Evolutionary conservation across 2,888 invertebrate species (phyloP), one percentile per base, ranked within the genome.

Genomic region (Phaedon cochleariae): DNA sequence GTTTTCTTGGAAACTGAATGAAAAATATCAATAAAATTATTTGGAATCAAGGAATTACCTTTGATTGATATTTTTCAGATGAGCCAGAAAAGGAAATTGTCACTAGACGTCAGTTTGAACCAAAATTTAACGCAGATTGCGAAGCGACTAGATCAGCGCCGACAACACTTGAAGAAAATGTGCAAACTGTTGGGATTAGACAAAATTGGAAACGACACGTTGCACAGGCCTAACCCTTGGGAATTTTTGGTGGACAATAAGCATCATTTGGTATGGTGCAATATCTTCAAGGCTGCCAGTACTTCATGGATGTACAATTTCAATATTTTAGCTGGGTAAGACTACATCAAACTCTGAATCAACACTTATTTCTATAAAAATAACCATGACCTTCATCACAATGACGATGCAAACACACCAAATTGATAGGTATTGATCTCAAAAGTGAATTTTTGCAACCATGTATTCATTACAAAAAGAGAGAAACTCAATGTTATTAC

Each of bases 261-360:
- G 79, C 90, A 93, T 81, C 92, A 91, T 80, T 87, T 94, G 61
- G 91, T 94, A 80, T 94, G 94, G 94, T 92, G 92, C 81, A 92
- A 92, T 79, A 89, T 92, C 68, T 92, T 92, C 81, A 92, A 92
- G 85, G 92, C 92, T 4, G 93, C 92, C 1, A 94, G 94, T n/a
- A 93, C 94, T 17, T 94, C 94, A 0, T 95, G 95, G 94, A 93
- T 95, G 91, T 94, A 94, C 84, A 94, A 94, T 84, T 94, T 95
- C 84, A 94, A 94, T 83, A 84, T 93, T 59, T 88, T 95, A 83
- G 94, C 94, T 7, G 94, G 94, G 84, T 87, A 83, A 79, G 77
- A 66, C 22, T 29, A 31, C 10, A 20, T 7, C 6, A 5, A 12
- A 31, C 6, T 18, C 10, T 17, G 22, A 58, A 22, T 7, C 15